Evolutionary conservation across 1,140 invertebrate species (phyloP).

Genomic region (Listronotus bonariensis): DNA sequence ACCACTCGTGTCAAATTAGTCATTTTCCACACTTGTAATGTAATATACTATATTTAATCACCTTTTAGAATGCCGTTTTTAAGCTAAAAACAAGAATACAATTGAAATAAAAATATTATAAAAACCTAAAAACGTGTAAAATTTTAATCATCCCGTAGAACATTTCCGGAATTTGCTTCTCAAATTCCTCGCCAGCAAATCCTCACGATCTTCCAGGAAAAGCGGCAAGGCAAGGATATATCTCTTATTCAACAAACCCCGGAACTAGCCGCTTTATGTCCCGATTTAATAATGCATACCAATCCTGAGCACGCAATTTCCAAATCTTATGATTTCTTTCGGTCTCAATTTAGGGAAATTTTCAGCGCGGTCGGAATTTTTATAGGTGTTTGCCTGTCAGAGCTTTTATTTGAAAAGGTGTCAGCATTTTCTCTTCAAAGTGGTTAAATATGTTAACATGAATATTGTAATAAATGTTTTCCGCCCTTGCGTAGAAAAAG

Average conservation of each 20-base stretch:
- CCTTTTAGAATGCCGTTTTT: no score
- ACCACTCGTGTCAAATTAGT: no score
- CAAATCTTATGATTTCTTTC: slow-evolving; percentile 38
- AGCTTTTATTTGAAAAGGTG: slow-evolving; percentile 30
- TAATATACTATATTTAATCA: no score
- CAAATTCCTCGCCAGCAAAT: slow-evolving; percentile 15
- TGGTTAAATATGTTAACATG: slow-evolving; percentile 39
- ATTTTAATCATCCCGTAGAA: slow-evolving; percentile 6
- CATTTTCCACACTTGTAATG: no score
- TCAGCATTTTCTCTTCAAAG: slow-evolving; percentile 31
- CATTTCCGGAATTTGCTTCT: slow-evolving; percentile 10
- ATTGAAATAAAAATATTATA: no score
- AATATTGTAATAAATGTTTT: slow-evolving; percentile 37
- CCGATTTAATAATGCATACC: slow-evolving; percentile 38
- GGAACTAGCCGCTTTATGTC: slow-evolving; percentile 32
- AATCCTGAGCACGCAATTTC: slow-evolving; percentile 37
- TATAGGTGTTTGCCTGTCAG: slow-evolving; percentile 35
- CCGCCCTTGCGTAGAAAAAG: slow-evolving; percentile 12
- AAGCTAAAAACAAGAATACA: no score
- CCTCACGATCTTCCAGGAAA: slow-evolving; percentile 10
- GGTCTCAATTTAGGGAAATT: slow-evolving; percentile 34
- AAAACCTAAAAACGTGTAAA: no score
- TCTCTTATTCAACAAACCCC: slow-evolving; percentile 38
- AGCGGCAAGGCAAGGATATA: slow-evolving; percentile 21
- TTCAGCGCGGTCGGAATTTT: slow-evolving; percentile 35